phyloP scores from a whole-genome alignment of 2,888 invertebrate species.

The Auanema sp. region DNA sequence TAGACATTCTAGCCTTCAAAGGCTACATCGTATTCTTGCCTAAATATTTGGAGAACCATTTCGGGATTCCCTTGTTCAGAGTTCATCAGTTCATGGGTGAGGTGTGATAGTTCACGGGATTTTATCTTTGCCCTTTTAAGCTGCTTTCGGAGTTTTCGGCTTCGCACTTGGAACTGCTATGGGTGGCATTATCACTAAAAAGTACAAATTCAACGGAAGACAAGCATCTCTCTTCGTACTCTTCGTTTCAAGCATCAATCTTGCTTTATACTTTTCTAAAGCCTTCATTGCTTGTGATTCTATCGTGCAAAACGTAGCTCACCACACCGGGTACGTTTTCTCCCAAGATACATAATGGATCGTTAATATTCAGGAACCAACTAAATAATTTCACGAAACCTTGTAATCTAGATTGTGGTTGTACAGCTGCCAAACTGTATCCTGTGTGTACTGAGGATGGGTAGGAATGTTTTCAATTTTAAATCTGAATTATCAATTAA shows the following conservation, averaged over 20 bases:
- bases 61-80: conserved; percentile 62
- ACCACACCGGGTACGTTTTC: conserved; percentile 28
- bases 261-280: conserved; percentile 50
- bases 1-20: conserved; percentile 63
- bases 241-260: conserved; percentile 52
- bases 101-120: neutral
- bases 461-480: conserved; percentile 5
- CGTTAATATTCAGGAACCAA: no score
- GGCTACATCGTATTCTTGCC: conserved; percentile 63
- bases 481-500: conserved; percentile 6
- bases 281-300: conserved; percentile 60
- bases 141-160: conserved; percentile 62
- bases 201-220: conserved; percentile 44
- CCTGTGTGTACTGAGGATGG: conserved; percentile 64
- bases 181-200: conserved; percentile 52
- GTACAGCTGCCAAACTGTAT: conserved; percentile 62
- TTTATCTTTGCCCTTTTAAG: conserved; percentile 29
- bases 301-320: conserved; percentile 52
- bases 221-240: conserved; percentile 51
- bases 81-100: conserved; percentile 62
- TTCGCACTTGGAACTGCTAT: conserved; percentile 58
- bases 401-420: conserved; percentile 64
- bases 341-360: neutral
- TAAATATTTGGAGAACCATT: conserved; percentile 64
- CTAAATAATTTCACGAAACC: conserved; percentile 56